These are phyloP conservation scores for Lethocerus indicus DNA, from an alignment of 1,140 invertebrate genomes.

Conservation along the genomic window DNA sequence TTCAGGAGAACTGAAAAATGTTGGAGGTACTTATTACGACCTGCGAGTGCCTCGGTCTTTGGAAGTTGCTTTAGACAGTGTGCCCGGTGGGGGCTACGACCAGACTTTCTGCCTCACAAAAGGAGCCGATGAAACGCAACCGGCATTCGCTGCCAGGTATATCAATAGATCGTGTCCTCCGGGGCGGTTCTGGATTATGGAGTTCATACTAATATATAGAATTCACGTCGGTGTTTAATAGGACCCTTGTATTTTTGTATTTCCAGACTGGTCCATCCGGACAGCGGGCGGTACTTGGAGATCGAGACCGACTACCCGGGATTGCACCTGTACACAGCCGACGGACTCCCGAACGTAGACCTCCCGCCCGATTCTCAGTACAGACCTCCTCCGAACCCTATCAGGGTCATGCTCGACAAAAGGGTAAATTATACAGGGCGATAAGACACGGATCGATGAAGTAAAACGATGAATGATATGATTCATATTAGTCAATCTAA, in stretches of 20 bases:
- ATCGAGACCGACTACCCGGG: constrained; percentile 40
- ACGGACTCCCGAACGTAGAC: constrained; percentile 25
- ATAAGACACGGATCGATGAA: too few relatives aligned
- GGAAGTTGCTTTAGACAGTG: constrained; percentile 27
- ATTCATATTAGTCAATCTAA: not conserved
- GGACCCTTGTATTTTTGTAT: too few relatives aligned
- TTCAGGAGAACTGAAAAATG: constrained; percentile 30
- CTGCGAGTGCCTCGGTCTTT: constrained; percentile 36
- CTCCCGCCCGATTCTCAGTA: too few relatives aligned
- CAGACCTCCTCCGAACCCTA: not conserved
- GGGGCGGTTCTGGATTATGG: too few relatives aligned
- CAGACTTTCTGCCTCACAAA: constrained; percentile 44
- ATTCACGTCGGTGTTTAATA: too few relatives aligned
- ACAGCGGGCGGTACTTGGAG: constrained; percentile 48
- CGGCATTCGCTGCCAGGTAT: too few relatives aligned
- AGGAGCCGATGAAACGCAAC: too few relatives aligned
- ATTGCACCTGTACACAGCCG: constrained; percentile 41
- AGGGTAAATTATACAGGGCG: not conserved
- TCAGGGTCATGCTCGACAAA: not conserved
- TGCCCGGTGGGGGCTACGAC: constrained; percentile 40
- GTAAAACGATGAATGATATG: not conserved
- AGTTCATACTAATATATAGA: too few relatives aligned
- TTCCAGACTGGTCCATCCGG: constrained; percentile 47
- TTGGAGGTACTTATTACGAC: constrained; percentile 49
- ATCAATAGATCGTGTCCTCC: too few relatives aligned